Percentiles rank a stretch among this genome's conserved stretches.
phyloP scores from a whole-genome alignment of 2,113 vertebrate species.

The Chloroceryle aenea region DNA sequence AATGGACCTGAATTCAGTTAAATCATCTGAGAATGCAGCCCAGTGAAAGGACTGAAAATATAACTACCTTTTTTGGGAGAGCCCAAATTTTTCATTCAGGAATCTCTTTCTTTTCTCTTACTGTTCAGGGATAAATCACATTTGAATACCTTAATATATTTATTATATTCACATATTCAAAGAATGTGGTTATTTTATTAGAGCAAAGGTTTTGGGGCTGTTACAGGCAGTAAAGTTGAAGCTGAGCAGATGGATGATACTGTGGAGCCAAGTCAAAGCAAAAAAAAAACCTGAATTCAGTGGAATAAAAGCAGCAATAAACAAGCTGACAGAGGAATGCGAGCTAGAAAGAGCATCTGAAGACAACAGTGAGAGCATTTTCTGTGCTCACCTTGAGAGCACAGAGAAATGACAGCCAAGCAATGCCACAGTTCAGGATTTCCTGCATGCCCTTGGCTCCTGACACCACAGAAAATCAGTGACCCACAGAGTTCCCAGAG shows the following conservation, averaged over 20 bases:
- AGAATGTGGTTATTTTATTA: not conserved
- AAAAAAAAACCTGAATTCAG: not conserved
- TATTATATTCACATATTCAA: not conserved
- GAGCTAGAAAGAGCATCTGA: not conserved
- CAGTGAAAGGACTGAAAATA: not conserved
- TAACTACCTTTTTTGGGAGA: not conserved
- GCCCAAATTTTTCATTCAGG: not conserved
- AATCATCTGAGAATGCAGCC: not conserved
- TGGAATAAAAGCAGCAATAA: not conserved
- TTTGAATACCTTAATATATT: not conserved
- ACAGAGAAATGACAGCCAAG: not conserved
- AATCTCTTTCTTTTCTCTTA: not conserved
- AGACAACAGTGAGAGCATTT: not conserved
- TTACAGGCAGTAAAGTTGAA: not conserved
- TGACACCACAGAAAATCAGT: not conserved
- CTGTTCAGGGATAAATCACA: not conserved
- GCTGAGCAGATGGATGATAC: not conserved
- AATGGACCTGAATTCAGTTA: not conserved
- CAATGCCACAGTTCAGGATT: not conserved
- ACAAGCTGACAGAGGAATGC: not conserved
- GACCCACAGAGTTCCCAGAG: not conserved
- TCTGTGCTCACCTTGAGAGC: not conserved
- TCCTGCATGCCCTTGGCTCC: not conserved
- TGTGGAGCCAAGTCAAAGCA: not conserved
- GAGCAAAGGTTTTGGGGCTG: not conserved